phyloP scores from a whole-genome alignment of 30 jellyfish, hydroid and myxozoan species.

The Morbakka virulenta region DNA sequence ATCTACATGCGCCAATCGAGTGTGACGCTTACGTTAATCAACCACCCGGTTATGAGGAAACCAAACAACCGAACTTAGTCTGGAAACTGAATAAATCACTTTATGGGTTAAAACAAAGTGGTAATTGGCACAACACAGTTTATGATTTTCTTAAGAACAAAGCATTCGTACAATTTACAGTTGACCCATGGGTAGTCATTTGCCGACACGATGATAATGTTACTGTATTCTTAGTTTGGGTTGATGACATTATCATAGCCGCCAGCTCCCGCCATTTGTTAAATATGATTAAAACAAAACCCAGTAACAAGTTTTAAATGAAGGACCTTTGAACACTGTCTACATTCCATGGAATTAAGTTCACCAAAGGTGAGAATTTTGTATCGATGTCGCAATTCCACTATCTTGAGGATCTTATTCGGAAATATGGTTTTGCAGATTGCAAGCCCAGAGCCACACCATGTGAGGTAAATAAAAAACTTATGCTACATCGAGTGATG shows the following conservation, averaged over 20 bases:
- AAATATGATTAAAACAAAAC: neutral
- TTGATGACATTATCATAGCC: conserved; percentile 28
- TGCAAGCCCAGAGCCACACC: too few species aligned
- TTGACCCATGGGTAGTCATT: conserved; percentile 59
- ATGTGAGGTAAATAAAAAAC: too few species aligned
- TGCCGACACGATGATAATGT: neutral
- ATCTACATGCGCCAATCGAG: conserved; percentile 56
- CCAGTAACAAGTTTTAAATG: too few species aligned
- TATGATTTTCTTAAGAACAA: neutral
- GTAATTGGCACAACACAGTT: conserved; percentile 47
- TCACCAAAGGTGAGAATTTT: too few species aligned
- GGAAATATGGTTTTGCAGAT: too few species aligned
- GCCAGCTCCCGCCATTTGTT: conserved; percentile 1
- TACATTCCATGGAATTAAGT: too few species aligned
- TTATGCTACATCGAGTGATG: too few species aligned
- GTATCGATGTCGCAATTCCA: too few species aligned
- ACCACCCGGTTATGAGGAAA: conserved; percentile 50
- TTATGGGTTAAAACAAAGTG: conserved; percentile 74
- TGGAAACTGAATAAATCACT: conserved; percentile 67
- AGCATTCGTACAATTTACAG: conserved; percentile 24
- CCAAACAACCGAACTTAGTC: neutral
- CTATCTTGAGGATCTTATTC: too few species aligned
- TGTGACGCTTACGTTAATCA: conserved; percentile 31
- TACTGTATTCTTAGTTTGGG: conserved; percentile 21
- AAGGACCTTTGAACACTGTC: too few species aligned